Base-by-base conservation (phyloP, 1,140 invertebrate species). In the Caenorhabditis latens region DNA sequence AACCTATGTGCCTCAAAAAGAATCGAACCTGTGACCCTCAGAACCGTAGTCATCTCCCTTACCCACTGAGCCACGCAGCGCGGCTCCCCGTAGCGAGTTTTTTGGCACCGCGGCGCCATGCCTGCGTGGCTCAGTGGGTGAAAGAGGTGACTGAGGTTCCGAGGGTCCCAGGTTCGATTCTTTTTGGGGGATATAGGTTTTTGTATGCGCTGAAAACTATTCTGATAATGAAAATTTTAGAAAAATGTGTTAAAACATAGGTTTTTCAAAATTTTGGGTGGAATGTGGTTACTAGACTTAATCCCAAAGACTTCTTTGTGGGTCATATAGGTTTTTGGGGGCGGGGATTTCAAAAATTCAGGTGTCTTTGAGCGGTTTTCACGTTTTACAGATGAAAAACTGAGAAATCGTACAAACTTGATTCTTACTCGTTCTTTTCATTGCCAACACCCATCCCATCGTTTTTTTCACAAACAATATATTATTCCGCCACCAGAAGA, bases 341-440 rank as follows among this genome's bases (percentile, higher is more conserved):
- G 32, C 19, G 19, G 8, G 1, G 21, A 58, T 21, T n/a, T n/a
- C 19, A 6, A n/a, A 11, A 3, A 3, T 53, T 53, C 11, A 8
- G 13, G 11, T 53, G 5, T 11, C 9, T 53, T 1, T 9, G 0
- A 3, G 11, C 16, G 50, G 16, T 53, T 53, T 11, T 53, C 13
- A 53, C 4, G 11, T 8, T 53, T 53, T 53, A 9, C 9, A 53
- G 5, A 3, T 53, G 5, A 8, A 53, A 53, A 53, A 11, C 50
- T 16, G 1, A 11, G 16, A 53, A 53, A 11, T 53, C 50, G 50
- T 14, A 14, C 16, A 11, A 53, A 14, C 11, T 14, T 53, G 50
- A 11, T 53, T 53, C 57, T n/a, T 58, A 58, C 57, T 58, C n/a
- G 57, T 58, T 58, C 21, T 58, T 58, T 58, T 21, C 50, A 53